These are phyloP conservation scores for Tachypleus tridentatus DNA, from an alignment of 1,140 invertebrate genomes.

Conservation along the genomic window DNA sequence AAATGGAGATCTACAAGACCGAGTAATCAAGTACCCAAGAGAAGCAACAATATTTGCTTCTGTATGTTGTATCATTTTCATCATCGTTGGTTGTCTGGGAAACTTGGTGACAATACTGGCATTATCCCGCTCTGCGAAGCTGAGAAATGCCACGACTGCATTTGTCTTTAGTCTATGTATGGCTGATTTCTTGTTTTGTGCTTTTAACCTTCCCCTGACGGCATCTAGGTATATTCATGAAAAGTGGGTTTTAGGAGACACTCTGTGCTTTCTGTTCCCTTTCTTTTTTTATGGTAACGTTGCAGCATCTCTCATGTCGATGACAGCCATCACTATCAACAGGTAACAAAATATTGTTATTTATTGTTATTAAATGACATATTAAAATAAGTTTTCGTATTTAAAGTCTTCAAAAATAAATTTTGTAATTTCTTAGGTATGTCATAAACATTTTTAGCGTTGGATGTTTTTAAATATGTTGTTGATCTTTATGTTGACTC, in stretches of 20 bases:
- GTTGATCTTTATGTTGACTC: no score
- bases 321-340: conserved; percentile 80
- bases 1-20: no score
- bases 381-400: no score
- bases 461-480: no score
- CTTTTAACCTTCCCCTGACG: conserved; percentile 67
- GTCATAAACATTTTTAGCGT: not conserved
- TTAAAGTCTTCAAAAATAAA: not conserved
- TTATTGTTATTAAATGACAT: not conserved
- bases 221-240: conserved; percentile 66
- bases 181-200: conserved; percentile 72
- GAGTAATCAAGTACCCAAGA: not conserved
- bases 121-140: conserved; percentile 23
- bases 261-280: conserved; percentile 66
- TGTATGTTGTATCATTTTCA: conserved; percentile 17
- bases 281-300: conserved; percentile 83
- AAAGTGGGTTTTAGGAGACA: conserved; percentile 62
- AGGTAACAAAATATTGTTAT: conserved; percentile 42
- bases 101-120: conserved; percentile 22
- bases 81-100: conserved; percentile 20
- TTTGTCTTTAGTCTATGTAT: conserved; percentile 73
- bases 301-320: conserved; percentile 70
- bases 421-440: not conserved
- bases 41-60: conserved; percentile 13
- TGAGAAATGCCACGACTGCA: conserved; percentile 66